Evolutionary conservation across 2,113 vertebrate genomes (phyloP).

Genomic region (Chrysemys picta): DNA sequence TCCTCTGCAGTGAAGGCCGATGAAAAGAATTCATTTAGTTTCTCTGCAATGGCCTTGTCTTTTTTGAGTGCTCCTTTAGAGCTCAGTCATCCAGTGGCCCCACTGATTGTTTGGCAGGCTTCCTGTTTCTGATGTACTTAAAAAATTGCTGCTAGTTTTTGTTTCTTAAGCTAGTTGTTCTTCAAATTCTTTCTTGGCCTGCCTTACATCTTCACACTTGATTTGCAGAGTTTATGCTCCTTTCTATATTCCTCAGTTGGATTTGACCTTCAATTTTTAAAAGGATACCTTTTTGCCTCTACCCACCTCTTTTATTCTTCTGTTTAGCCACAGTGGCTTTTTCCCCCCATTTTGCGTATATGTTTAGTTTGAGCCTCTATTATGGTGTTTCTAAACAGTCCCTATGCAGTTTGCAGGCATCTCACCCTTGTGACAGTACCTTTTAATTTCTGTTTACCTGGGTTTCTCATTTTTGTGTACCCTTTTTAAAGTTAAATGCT

Average conservation of each 20-base stretch:
- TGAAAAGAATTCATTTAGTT: background rate
- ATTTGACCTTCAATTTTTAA: background rate
- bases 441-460: background rate
- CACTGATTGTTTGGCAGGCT: background rate
- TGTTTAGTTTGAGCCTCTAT: background rate
- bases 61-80: background rate
- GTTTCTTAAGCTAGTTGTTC: background rate
- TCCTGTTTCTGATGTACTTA: background rate
- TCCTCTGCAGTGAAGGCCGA: background rate
- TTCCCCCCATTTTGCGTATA: background rate
- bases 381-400: background rate
- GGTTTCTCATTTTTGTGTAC: background rate
- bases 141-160: background rate
- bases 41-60: background rate
- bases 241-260: background rate
- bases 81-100: background rate
- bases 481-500: background rate
- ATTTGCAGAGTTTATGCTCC: background rate
- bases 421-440: background rate
- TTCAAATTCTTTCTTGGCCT: background rate
- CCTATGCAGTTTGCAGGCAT: background rate
- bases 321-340: fast-evolving
- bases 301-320: too few relatives aligned
- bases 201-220: background rate
- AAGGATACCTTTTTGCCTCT: background rate